These are phyloP conservation scores for Rhinatrema bivittatum DNA, from an alignment of 2,797 vertebrate species.

Conservation along the genomic window DNA sequence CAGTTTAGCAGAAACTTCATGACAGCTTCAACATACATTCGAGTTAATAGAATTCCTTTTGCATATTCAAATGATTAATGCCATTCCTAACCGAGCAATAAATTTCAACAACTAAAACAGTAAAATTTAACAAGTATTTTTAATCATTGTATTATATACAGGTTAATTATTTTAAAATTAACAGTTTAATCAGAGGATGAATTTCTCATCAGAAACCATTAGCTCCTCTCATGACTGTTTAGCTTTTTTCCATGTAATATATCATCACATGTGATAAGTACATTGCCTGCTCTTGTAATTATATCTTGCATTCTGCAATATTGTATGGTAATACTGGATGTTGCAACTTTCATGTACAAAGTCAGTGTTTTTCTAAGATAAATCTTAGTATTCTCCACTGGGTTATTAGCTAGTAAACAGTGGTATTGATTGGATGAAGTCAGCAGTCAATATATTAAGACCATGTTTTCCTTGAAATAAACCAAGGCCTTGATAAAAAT, in stretches of 20 bases:
- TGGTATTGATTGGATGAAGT: too few relatives aligned
- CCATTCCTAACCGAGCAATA: slow-evolving; percentile 11
- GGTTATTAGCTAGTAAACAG: too few relatives aligned
- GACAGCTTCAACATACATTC: too few relatives aligned
- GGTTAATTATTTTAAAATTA: slow-evolving; percentile 36
- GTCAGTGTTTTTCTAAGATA: too few relatives aligned
- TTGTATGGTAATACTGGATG: too few relatives aligned
- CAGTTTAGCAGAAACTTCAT: too few relatives aligned
- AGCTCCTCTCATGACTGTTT: slow-evolving; percentile 13
- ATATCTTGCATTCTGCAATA: slow-evolving; percentile 55
- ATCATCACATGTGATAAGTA: slow-evolving; percentile 34
- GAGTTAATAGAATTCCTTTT: slow-evolving; percentile 21
- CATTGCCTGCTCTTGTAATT: slow-evolving; percentile 47
- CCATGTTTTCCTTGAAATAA: too few relatives aligned
- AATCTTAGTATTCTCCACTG: too few relatives aligned
- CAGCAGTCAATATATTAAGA: too few relatives aligned
- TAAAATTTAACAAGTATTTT: slow-evolving; percentile 2
- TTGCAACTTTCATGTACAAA: too few relatives aligned
- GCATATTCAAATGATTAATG: slow-evolving; percentile 22
- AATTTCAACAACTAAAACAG: slow-evolving; percentile 32
- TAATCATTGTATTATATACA: slow-evolving; percentile 10
- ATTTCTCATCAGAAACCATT: slow-evolving; percentile 16
- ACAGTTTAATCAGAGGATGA: slow-evolving; percentile 25
- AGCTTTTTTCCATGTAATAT: slow-evolving; percentile 34
- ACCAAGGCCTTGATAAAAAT: too few relatives aligned